Base-by-base conservation (phyloP, 2,797 vertebrate species). In the Mastacembelus armatus region DNA sequence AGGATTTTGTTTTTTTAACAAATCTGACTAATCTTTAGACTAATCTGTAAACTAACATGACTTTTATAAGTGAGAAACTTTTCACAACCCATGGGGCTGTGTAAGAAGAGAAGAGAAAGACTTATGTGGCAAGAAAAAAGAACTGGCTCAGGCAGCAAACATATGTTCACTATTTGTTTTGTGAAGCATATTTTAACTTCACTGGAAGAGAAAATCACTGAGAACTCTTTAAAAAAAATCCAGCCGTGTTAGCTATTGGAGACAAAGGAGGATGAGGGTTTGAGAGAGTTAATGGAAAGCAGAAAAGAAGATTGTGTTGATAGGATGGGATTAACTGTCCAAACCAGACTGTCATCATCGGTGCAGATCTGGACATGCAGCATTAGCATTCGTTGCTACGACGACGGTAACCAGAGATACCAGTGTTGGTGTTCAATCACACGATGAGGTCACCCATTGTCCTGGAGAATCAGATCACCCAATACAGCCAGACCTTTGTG, bases 331-430 rank as follows among this genome's bases (percentile, higher is more conserved):
- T 88, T 84, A 90, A 80, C 60, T 71, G 77, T 81, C 61, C 77
- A 76, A 85, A 81, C 77, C 69, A 51, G 42, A 40, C 73, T 63
- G 63, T 78, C 84, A 79, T 78, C 75, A 49, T 76, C 63, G 77
- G 71, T 57, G 44, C 65, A 69, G 82, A 81, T 71, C 66, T 76
- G 69, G 80, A 77, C 70, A 50, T 79, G 82, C 63, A 40, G 84
- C 75, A 78, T 89, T 88, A 83, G 74, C 43, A 16, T 81, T 68
- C 10, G 88, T 86, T 86, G 78, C 90, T 78, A 71, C 39, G 83
- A 80, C 79, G 45, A 90, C 77, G 7, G 87, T 87, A 87, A 91
- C 89, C 79, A 81, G 85, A 91, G 88, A 89, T 75, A 86, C 73
- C 19, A 5, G 48, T 47, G 24, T 63, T 68, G 63, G 61, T 72